Base-by-base conservation (phyloP, 1,140 invertebrate species). In the Zaprionus taronus region DNA sequence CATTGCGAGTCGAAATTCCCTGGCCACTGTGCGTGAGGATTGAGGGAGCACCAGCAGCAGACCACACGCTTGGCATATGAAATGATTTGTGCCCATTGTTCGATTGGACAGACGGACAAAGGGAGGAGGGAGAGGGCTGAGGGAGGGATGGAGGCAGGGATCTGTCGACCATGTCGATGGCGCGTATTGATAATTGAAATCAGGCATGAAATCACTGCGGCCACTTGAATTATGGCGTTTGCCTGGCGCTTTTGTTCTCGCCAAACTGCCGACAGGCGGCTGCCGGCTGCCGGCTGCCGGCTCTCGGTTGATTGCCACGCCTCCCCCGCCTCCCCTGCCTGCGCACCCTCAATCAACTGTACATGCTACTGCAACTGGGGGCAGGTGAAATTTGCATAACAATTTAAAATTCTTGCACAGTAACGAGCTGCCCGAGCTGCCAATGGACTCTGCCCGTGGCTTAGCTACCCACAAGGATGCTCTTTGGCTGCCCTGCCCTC, bases 41-140 rank as follows among this genome's bases (percentile, higher is more conserved):
- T 28, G 49, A 26, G 58, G 26, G 1, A 20, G 20, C 15, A 38
- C 9, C 31, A 36, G 76, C 74, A 34, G 69, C 38, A 65, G 84
- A 84, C 84, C 84, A 89, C 84, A 89, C 85, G 85, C 69, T 89
- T 68, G 81, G 84, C 84, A 89, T 89, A 89, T 89, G 72, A 89
- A 89, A 89, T 89, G 84, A 89, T 89, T 90, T 87, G 84, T 87
- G 84, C 71, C 83, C 84, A 87, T 87, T 87, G 84, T 87, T 89
- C 84, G 79, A 70, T 47, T 64, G 82, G 80, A 65, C 67, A 71
- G 72, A 82, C 69, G 71, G 17, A 49, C 38, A 6, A 15, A 7
- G 36, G 36, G 15, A 12, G 2, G 15, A n/a, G 4, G 17, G 17
- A 20, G 3, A 3, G 47, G 17, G 2, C n/a, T 73, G 80, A 57